Evolutionary conservation across 1,140 invertebrate species (phyloP), one percentile per base, ranked within the genome.

Genomic region (Acromyrmex charruanus): DNA sequence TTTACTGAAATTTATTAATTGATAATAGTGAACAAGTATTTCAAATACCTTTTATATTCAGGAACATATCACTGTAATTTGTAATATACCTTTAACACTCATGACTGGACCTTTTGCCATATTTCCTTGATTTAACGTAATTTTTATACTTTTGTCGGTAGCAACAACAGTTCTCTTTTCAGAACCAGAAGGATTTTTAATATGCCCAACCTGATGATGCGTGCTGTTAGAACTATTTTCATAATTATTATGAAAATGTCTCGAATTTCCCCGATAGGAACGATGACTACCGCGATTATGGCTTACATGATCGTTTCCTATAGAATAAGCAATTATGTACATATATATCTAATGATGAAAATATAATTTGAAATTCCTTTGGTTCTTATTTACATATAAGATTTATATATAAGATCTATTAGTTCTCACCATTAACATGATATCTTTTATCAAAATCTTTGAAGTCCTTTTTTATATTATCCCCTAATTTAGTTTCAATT

Each of bases 11-110:
- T 16, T 16, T 39, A 39, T 7, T 39, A 39, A 6, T 5, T 10
- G 25, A 44, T 59, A 49, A 39, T 5, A 31, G 59, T 25, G 4
- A 82, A 21, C 39, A 28, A 18, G 7, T 63, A 28, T 39, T 58
- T 28, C 16, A 58, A 55, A 69, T 39, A 69, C 3, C 2, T 28
- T 55, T 28, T 69, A 69, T 25, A 68, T 53, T 75, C 3, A 12
- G 14, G 0, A 16, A 35, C 7, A 9, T 25, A 28, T 18, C 31
- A 77, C 14, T 49, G 7, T 53, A 3, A 1, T 18, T 63, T 58
- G 28, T 35, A 16, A 51, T 68, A 59, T 90, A 94, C 94, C 94
- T 94, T 94, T 95, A 14, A 94, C 94, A 75, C 94, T 95, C 92
- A 94, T 94, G 0, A 95, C 88, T 39, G 93, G 87, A 6, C 92